Base-by-base conservation (phyloP, 2,113 vertebrate genomes). In the Anolis carolinensis region DNA sequence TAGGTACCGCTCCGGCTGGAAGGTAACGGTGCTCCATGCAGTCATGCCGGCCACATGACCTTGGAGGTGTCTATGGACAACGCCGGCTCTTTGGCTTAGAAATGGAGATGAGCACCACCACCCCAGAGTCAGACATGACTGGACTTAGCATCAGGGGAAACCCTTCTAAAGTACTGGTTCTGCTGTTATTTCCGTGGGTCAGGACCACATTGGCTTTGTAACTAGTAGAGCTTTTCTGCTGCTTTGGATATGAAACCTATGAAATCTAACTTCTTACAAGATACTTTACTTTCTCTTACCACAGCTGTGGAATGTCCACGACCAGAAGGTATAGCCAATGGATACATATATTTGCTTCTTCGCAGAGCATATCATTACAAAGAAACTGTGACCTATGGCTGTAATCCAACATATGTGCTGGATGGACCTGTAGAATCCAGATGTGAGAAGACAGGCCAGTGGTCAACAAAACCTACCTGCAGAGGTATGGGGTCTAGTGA, bases 381-480 rank as follows among this genome's bases (percentile, higher is more conserved):
- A 0, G 98, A 98, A 11, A 97, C 85, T 0, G 96, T 98, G 71
- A 96, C 81, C 3, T 99, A 97, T 0, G 97, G 95, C 89, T 99
- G 98, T 93, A 94, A 96, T 63, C n/a, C 92, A 0, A 86, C 95
- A 21, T 97, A 96, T 0, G 27, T 93, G 36, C 88, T 99, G 86
- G 97, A 98, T 0, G 98, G 98, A 34, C 85, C 95, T 2, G 90
- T 90, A 27, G 96, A 96, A 81, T 94, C 96, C 0, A 95, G 93
- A 9, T 99, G 98, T 63, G 94, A 95, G 50, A 97, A 97, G 86
- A 95, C 95, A 48, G 98, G 98, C 2, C 94, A 92, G 62, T 99
- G 98, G 98, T 97, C 98, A 77, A 70, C 92, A 25, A 94, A 94
- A 90, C 98, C 98, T 7, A 91, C 88, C 68, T 99, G 98, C 74